Evolutionary conservation across 2,888 invertebrate genomes (phyloP).

Genomic region (Campopleginae sp.): DNA sequence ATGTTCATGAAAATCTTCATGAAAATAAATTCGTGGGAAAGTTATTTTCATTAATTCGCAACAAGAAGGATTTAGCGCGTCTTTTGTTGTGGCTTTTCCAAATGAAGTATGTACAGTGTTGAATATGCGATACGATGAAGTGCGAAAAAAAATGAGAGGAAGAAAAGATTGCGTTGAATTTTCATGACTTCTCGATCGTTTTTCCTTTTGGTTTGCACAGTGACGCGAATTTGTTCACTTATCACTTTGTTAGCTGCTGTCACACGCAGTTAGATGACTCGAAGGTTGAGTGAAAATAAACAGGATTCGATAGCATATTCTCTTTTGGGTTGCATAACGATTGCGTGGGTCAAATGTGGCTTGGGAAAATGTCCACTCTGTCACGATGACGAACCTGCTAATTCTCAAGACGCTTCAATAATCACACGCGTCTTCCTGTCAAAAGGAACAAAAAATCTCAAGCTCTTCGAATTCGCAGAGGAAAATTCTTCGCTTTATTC

Average conservation of each 20-base stretch:
- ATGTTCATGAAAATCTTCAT: not conserved
- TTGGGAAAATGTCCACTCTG: not conserved
- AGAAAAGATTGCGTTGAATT: not conserved
- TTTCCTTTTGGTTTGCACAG: constrained; percentile 3
- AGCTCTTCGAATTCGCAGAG: not conserved
- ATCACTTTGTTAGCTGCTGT: constrained; percentile 3
- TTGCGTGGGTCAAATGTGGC: constrained; percentile 5
- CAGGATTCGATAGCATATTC: constrained; percentile 9
- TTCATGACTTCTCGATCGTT: not conserved
- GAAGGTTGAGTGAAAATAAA: constrained; percentile 19
- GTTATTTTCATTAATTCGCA: not conserved
- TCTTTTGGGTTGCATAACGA: not conserved
- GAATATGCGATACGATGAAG: not conserved
- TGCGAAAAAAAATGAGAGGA: not conserved
- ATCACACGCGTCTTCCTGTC: not conserved
- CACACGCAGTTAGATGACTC: not conserved
- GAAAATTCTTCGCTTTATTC: not conserved
- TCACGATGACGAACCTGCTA: not conserved
- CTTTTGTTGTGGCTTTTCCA: not conserved
- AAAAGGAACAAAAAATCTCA: not conserved
- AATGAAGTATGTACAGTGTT: not conserved
- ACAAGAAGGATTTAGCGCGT: too few relatives aligned
- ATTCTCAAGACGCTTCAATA: not conserved
- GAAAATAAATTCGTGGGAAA: not conserved
- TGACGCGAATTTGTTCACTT: constrained; percentile 9